Evolutionary conservation across 1,140 invertebrate genomes (phyloP), one percentile per base, ranked within the genome.

Genomic region (Zaprionus lachaisei): DNA sequence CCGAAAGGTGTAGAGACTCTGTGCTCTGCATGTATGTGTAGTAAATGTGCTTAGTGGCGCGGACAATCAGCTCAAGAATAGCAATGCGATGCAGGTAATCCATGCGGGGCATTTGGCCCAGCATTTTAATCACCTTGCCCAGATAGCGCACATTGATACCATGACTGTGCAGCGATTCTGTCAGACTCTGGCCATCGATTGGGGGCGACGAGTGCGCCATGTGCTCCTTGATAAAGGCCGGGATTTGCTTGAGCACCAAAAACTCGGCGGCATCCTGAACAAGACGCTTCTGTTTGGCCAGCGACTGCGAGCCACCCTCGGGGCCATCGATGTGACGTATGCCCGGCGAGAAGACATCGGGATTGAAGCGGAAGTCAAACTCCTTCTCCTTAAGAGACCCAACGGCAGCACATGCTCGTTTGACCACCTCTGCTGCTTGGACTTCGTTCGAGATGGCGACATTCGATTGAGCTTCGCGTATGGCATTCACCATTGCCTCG

Each of bases 141-240:
- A 99, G 94, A 93, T 99, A 99, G 34, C 99, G 95, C 66, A 99
- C 96, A 93, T 99, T 99, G 78, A 99, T 99, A 64, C 99, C 99
- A 80, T 97, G 95, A 76, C 95, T 96, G 93, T 99, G 99, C 87
- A 99, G 94, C 1, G 97, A 96, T 93, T 99, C 98, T 1, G 97
- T 96, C n/a, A 99, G 94, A n/a, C 97, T 98, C 22, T 94, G 94
- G 22, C 99, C 99, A 94, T 99, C 99, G 95, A 99, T 98, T 4
- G 98, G 97, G 12, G 98, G 97, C 9, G 97, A 95, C 4, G 96
- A 96, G 92, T 99, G 98, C 92, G 99, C 97, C 80, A 98, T 93
- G 86, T 97, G 98, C 87, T 99, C 98, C 67, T 97, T 95, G 58
- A 99, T 97, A 93, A 99, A 98, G 51, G 95, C 96, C 4, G 98